Evolutionary conservation across 2,113 vertebrate genomes (phyloP).

Genomic region (Prinia subflava): DNA sequence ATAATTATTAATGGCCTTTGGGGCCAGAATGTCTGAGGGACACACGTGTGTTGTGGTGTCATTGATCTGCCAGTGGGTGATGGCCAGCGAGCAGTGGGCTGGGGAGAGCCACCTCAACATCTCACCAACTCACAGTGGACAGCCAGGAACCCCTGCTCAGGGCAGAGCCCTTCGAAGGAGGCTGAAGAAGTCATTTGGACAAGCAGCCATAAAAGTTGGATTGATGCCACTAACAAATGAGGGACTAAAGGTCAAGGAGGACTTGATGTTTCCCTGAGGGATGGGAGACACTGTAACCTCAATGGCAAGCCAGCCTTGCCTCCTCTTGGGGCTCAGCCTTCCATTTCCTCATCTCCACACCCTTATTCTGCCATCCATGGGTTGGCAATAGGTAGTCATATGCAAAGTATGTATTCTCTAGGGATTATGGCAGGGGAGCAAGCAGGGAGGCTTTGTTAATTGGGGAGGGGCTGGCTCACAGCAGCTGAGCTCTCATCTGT

Average conservation of each 20-base stretch:
- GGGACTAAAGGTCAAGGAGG: constrained; percentile 28
- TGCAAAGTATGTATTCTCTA: neutral
- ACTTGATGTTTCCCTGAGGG: neutral
- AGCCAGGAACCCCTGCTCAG: neutral
- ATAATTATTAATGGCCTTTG: neutral
- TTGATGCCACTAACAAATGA: neutral
- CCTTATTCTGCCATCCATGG: neutral
- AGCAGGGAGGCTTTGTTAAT: neutral
- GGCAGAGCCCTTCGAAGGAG: neutral
- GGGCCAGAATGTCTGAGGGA: neutral
- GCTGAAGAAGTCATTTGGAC: neutral
- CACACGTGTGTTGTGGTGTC: fast-evolving
- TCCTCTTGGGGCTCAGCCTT: neutral
- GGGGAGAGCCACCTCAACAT: neutral
- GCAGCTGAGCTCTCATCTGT: neutral
- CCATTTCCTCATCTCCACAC: neutral
- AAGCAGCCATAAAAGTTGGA: neutral
- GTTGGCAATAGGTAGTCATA: neutral
- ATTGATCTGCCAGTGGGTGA: neutral
- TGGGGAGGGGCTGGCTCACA: neutral
- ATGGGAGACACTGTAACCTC: neutral
- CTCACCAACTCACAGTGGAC: neutral
- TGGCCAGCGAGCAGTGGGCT: neutral
- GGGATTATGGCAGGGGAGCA: neutral
- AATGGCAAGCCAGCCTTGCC: neutral